These are phyloP conservation scores for Hypomecis atomaria DNA, from an alignment of 2,888 invertebrate species.

Conservation along the genomic window DNA sequence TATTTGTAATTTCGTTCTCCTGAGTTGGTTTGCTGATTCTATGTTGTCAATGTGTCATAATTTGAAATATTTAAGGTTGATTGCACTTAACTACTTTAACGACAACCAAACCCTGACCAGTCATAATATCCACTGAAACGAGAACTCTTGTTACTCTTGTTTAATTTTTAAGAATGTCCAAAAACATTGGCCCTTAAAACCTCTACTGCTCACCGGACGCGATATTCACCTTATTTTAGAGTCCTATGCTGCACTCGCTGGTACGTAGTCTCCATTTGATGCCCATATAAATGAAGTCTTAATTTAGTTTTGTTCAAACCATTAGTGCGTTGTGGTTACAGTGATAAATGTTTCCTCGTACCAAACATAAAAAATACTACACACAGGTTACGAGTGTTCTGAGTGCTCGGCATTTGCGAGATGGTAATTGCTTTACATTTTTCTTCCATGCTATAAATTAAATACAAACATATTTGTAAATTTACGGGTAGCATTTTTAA, in stretches of 20 bases:
- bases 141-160: too few species aligned
- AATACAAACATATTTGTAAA: too few species aligned
- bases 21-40: not conserved
- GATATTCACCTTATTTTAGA: too few species aligned
- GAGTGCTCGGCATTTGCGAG: conserved; percentile 44
- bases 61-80: too few species aligned
- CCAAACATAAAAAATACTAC: conserved; percentile 12
- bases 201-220: too few species aligned
- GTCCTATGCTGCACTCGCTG: too few species aligned
- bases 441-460: not conserved
- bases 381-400: conserved; percentile 24
- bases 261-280: not conserved
- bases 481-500: too few species aligned
- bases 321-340: conserved; percentile 9
- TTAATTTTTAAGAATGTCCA: too few species aligned
- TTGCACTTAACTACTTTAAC: too few species aligned
- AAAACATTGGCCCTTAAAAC: too few species aligned
- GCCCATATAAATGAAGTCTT: not conserved
- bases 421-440: conserved; percentile 33
- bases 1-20: conserved; percentile 17
- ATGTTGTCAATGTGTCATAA: not conserved
- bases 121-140: too few species aligned
- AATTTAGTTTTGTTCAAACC: not conserved
- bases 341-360: conserved; percentile 18
- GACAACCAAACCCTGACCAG: too few species aligned